A percentile compares a stretch with the other conserved stretches of the same genome.
These are phyloP conservation scores for Vanessa atalanta DNA, from an alignment of 1,140 invertebrate species.

Conservation along the genomic window DNA sequence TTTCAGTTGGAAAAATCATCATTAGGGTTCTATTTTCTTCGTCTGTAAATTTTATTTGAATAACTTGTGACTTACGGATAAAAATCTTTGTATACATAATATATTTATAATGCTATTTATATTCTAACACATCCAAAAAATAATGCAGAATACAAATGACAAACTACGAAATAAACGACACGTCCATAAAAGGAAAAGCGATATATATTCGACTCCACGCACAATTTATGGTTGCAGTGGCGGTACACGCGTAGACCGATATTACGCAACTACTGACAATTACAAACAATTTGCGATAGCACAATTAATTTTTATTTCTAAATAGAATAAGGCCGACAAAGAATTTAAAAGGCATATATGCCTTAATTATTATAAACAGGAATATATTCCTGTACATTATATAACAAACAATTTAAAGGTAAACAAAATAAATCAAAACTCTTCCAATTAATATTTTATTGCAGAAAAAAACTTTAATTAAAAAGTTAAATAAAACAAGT, in stretches of 20 bases:
- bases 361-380: too few relatives aligned
- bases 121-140: background rate
- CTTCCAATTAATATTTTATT: too few relatives aligned
- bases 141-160: background rate
- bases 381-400: too few relatives aligned
- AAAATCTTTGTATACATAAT: background rate
- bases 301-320: conserved; percentile 50
- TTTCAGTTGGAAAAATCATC: too few relatives aligned
- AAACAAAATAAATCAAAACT: too few relatives aligned
- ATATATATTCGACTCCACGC: conserved; percentile 39
- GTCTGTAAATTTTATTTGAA: background rate
- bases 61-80: background rate
- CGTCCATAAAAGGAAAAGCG: conserved; percentile 8
- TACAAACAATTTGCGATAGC: conserved; percentile 48
- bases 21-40: too few relatives aligned
- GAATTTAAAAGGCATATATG: too few relatives aligned
- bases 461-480: conserved; percentile 3
- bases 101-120: background rate
- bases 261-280: conserved; percentile 55
- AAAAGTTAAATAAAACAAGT: background rate
- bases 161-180: background rate
- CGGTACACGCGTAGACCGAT: conserved; percentile 35
- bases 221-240: conserved; percentile 42
- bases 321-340: conserved; percentile 22
- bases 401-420: too few relatives aligned